phyloP scores from a whole-genome alignment of 2,113 vertebrate species.

The Fulmarus glacialis region DNA sequence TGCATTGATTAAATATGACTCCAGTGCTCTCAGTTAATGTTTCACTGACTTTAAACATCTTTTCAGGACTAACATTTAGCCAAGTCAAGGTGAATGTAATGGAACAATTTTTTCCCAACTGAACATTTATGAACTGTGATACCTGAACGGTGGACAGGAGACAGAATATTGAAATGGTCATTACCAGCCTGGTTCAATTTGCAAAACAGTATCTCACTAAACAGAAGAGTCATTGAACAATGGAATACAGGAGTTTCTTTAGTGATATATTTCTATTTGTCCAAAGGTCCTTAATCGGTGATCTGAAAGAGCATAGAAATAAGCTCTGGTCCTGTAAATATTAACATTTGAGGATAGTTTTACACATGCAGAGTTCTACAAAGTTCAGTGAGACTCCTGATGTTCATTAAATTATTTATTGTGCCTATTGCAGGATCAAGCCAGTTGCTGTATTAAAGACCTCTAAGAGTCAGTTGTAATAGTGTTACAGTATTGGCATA shows the following conservation, averaged over 20 bases:
- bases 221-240: background rate
- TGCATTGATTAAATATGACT: slow-evolving; percentile 49
- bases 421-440: background rate
- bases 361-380: background rate
- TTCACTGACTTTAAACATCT: slow-evolving; percentile 27
- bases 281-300: background rate
- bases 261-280: slow-evolving; percentile 17
- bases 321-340: background rate
- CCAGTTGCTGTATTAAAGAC: background rate
- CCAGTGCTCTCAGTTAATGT: slow-evolving; percentile 38
- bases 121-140: background rate
- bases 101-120: background rate
- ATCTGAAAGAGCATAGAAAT: background rate
- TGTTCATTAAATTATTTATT: background rate
- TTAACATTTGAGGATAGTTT: background rate
- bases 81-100: slow-evolving; percentile 13
- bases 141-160: background rate
- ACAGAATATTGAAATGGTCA: background rate
- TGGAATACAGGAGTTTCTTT: background rate
- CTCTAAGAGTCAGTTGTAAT: background rate
- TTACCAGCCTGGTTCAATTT: background rate
- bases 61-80: slow-evolving; percentile 10
- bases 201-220: background rate
- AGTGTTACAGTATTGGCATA: background rate
- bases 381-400: background rate